Evolutionary conservation across 2,888 invertebrate genomes (phyloP).

Genomic region (Fragum fragum): DNA sequence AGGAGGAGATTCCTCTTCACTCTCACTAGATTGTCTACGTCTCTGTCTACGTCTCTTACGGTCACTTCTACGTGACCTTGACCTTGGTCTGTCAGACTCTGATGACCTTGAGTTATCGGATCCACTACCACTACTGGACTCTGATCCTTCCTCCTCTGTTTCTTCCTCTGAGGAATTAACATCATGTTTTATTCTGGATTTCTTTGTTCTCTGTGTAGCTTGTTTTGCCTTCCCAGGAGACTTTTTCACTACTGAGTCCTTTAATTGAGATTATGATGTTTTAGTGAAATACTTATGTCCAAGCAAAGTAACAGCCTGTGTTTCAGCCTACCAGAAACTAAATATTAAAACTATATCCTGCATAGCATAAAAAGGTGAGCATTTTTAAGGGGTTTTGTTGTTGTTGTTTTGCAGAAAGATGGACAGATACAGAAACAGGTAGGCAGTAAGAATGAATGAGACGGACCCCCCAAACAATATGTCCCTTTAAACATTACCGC

Average conservation of each 20-base stretch:
- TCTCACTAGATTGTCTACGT: slow-evolving; percentile 17
- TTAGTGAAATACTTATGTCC: no score
- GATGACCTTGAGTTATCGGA: slow-evolving; percentile 28
- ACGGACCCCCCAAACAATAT: no score
- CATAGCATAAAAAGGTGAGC: no score
- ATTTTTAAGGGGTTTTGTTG: no score
- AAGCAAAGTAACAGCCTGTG: no score
- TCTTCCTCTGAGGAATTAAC: not conserved
- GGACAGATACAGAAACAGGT: no score
- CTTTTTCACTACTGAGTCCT: not conserved
- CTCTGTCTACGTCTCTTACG: not conserved
- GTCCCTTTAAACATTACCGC: no score
- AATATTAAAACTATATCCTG: no score
- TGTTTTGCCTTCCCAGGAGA: not conserved
- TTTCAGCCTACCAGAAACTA: no score
- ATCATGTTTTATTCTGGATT: not conserved
- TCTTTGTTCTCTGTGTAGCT: not conserved
- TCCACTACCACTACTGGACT: slow-evolving; percentile 31
- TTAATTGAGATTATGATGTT: no score
- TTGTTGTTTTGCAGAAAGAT: no score
- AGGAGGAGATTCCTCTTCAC: slow-evolving; percentile 20
- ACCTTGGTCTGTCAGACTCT: slow-evolving; percentile 1
- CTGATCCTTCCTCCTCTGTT: not conserved
- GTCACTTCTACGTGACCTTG: not conserved
- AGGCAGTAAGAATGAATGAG: no score